Base-by-base conservation (phyloP, 2,113 vertebrate species). In the Epinephelus lanceolatus region DNA sequence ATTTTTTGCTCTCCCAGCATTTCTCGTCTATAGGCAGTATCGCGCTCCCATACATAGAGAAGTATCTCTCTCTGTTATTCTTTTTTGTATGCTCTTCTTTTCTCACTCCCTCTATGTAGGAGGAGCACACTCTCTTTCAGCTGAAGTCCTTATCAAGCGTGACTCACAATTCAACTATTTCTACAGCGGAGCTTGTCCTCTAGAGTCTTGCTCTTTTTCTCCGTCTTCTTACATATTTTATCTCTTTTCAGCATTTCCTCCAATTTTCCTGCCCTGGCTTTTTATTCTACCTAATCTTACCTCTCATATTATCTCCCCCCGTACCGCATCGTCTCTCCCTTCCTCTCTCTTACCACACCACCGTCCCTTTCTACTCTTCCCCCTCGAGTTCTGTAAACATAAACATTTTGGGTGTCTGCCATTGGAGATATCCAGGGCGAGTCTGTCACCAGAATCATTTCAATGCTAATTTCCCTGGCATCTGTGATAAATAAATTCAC, bases 401-500 rank as follows among this genome's bases (percentile, higher is more conserved):
- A 93, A 91, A 93, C 89, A 94, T 93, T 92, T 93, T 88, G 85
- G 87, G 81, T 55, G 81, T 88, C 90, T 91, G 92, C 86, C 82
- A 90, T 80, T 56, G 27, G 71, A 93, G 90, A 91, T 92, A 92
- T 90, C 78, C 80, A 45, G 80, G 74, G 70, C 57, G 23, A 92
- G 73, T 89, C 88, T 90, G 92, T 94, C 91, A 86, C 88, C 79
- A 76, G 75, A 92, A 92, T 93, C 87, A 93, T 93, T 95, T 93
- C 90, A 79, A 92, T 94, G 93, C 91, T 94, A 94, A 95, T 96
- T 94, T 93, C 71, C 47, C 79, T 84, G 89, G 85, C 88, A 84
- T 92, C 88, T 92, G 85, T 81, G 91, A 93, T 94, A 93, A 93
- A 91, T 91, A 89, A 91, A 90, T 91, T 86, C 86, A 80, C 74